Evolutionary conservation across 2,797 vertebrate genomes (phyloP).

Genomic region (Hydrocynus forskahlii): DNA sequence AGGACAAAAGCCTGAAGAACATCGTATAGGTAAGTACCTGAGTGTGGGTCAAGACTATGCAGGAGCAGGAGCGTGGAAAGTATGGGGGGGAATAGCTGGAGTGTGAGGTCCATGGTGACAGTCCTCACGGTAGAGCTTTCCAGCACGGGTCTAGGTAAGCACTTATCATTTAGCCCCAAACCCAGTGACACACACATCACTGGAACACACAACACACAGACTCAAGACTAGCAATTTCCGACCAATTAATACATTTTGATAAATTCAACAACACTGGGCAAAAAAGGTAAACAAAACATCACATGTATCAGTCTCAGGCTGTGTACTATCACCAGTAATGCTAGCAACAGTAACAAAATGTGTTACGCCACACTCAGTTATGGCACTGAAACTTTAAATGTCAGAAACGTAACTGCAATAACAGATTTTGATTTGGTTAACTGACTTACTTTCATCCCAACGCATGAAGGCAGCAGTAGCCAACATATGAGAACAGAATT

Average conservation of each 20-base stretch:
- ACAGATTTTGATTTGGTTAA: slow-evolving; percentile 1
- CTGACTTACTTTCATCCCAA: slow-evolving; percentile 77
- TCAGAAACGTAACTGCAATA: not conserved
- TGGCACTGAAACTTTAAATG: not conserved
- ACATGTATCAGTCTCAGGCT: not conserved
- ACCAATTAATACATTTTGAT: not conserved
- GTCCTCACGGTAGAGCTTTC: slow-evolving; percentile 58
- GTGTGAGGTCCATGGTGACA: slow-evolving; percentile 64
- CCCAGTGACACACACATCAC: slow-evolving; percentile 73
- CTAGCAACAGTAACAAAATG: not conserved
- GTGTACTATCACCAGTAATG: not conserved
- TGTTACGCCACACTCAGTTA: not conserved
- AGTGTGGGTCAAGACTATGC: slow-evolving; percentile 17
- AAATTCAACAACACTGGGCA: not conserved
- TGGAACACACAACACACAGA: slow-evolving; percentile 53
- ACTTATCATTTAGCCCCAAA: slow-evolving; percentile 73
- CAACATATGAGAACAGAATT: slow-evolving; percentile 64
- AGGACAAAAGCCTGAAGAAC: not conserved
- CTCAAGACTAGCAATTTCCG: not conserved
- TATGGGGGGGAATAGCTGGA: slow-evolving; percentile 69
- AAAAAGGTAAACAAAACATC: not conserved
- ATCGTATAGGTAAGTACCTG: slow-evolving; percentile 43
- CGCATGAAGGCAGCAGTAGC: slow-evolving; percentile 70
- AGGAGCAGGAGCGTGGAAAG: slow-evolving; percentile 59
- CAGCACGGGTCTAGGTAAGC: slow-evolving; percentile 53